Base-by-base conservation (phyloP, 1,140 invertebrate species). In the Mizuhopecten yessoensis region DNA sequence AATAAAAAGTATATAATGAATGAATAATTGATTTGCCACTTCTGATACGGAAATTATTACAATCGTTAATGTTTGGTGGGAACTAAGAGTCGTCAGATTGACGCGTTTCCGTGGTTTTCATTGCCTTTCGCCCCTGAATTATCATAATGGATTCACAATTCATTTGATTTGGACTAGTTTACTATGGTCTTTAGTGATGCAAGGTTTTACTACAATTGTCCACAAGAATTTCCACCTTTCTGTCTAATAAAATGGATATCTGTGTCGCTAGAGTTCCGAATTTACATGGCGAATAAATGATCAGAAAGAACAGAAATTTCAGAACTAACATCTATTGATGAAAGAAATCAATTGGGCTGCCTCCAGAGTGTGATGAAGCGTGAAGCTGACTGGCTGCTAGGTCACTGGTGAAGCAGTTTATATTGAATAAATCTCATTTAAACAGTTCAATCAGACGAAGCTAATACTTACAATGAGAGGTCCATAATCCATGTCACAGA, bases 281-380 rank as follows among this genome's bases (percentile, higher is more conserved):
- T 75, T 75, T 75, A 75, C 57, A 75, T 75, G n/a, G 57, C 23
- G 57, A 17, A 75, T 75, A 29, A 75, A 75, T 75, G 23, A 75
- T 75, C 57, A 75, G 57, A 75, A 75, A 75, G 57, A 75, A n/a
- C n/a, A 75, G n/a, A 75, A 75, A 75, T 75, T 75, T 75, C 57
- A 75, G n/a, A 75, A 75, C n/a, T 75, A 75, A 75, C 57, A 29
- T 75, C 0, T 29, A 75, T n/a, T 75, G 57, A 75, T n/a, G 23
- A 75, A n/a, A 29, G n/a, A 75, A 49, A 75, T 75, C 57, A 75
- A 75, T 75, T n/a, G 15, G 11, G n/a, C n/a, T 75, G 57, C 23
- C 5, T 29, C 57, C 57, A 29, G 17, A 5, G 57, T 75, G 57
- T 75, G 57, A 75, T 75, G 57, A 75, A n/a, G 57, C n/a, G 17